These are phyloP conservation scores for Hyposoter dolosus DNA, from an alignment of 2,888 invertebrate species.

Conservation along the genomic window DNA sequence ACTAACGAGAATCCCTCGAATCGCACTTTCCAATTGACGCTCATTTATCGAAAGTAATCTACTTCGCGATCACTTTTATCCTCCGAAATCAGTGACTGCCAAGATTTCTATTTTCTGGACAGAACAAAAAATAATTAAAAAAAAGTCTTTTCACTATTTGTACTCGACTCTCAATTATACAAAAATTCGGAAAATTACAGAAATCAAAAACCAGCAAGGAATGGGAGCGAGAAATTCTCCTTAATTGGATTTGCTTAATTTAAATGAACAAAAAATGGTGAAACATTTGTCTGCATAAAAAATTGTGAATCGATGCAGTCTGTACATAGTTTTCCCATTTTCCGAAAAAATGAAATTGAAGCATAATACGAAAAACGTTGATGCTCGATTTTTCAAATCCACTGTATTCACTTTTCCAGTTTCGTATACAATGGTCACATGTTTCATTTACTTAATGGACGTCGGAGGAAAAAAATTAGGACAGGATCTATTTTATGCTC, in stretches of 20 bases:
- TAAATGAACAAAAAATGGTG: too few relatives aligned
- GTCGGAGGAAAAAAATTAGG: not conserved
- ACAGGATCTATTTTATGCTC: not conserved
- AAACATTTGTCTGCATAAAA: too few relatives aligned
- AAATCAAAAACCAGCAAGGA: too few relatives aligned
- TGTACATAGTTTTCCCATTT: too few relatives aligned
- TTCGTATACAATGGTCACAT: not conserved
- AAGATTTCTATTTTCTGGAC: not conserved
- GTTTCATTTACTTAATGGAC: not conserved
- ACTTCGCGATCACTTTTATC: not conserved
- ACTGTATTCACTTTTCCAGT: not conserved
- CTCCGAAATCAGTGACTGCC: not conserved
- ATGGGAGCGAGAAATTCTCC: too few relatives aligned
- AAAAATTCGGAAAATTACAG: too few relatives aligned
- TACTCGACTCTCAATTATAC: too few relatives aligned
- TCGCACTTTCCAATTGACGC: slow-evolving; percentile 11
- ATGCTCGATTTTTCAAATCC: not conserved
- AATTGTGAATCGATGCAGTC: too few relatives aligned
- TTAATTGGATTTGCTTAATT: too few relatives aligned
- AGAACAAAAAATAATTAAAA: too few relatives aligned
- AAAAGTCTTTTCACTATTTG: too few relatives aligned
- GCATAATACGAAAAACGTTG: not conserved
- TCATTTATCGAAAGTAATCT: slow-evolving; percentile 3
- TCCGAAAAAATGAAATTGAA: not conserved
- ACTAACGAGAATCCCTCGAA: slow-evolving; percentile 50